Evolutionary conservation across 37 sponge, comb jelly and placozoan genomes (phyloP), one percentile per base, ranked within the genome.

Genomic region (Corticium candelabrum): DNA sequence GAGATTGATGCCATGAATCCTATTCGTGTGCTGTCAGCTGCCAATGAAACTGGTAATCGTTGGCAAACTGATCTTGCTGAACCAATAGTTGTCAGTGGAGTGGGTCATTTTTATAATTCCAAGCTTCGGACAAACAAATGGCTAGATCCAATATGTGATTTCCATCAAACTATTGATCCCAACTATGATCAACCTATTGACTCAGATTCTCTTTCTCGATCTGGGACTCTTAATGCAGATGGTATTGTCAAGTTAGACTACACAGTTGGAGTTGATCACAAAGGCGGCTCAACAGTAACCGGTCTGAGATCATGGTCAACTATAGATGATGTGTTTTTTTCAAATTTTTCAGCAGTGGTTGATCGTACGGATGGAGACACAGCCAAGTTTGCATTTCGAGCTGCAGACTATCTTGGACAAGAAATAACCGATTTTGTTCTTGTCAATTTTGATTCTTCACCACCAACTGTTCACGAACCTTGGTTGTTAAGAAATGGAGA

Each of bases 21-120:
- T 1, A 75, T 91, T 27, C 34, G 38, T 27, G 82, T 83, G 11
- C 39, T 40, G n/a, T 78, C 84, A 4, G 88, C 86, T 37, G 85
- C 84, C 35, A 56, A 85, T 34, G 40, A 77, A 37, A 82, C 82
- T 7, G 68, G 69, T 3, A 69, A 38, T 77, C 32, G 71, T 27
- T 91, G 92, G 92, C 82, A 85, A 35, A 91, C 85, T 39, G 78
- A 81, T 57, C 84, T 84, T 3, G 37, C 31, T 1, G 7, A 3
- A 0, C 81, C 84, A 41, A 39, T 88, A 1, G 34, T 67, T 0
- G 72, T 91, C 1, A 40, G 67, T 74, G 88, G 92, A 32, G 27
- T 38, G 3, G 84, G 92, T 0, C 92, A 91, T 68, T 91, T 91
- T 82, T 91, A 82, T 78, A 85, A 88, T 82, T 80, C 92, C 0